phyloP scores from a whole-genome alignment of 2,113 vertebrate species.

The Xiphophorus hellerii region DNA sequence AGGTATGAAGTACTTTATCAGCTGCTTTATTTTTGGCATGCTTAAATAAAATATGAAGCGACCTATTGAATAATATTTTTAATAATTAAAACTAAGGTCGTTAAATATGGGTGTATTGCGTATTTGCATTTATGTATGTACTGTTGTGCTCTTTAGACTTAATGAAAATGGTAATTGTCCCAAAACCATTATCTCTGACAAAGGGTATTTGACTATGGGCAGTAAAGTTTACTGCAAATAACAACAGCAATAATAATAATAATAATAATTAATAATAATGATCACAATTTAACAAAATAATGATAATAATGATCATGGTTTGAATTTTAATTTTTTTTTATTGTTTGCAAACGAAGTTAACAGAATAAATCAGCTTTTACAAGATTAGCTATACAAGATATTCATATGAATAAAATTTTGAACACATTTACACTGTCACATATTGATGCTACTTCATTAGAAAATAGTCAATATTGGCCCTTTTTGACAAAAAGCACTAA shows the following conservation, averaged over 20 bases:
- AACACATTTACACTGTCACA: constrained; percentile 15
- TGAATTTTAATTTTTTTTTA: not conserved
- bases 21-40: not conserved
- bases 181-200: not conserved
- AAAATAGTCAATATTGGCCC: constrained; percentile 1
- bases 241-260: too few relatives aligned
- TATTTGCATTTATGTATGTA: too few relatives aligned
- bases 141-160: too few relatives aligned
- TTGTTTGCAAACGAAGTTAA: constrained; percentile 14
- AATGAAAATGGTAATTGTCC: too few relatives aligned
- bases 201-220: not conserved
- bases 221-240: not conserved
- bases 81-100: not conserved
- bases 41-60: too few relatives aligned
- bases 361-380: not conserved
- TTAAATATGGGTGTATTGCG: too few relatives aligned
- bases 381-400: not conserved
- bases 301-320: not conserved
- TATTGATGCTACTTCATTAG: not conserved
- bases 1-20: not conserved
- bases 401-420: not conserved
- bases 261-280: too few relatives aligned
- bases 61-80: not conserved
- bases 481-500: not conserved
- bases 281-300: not conserved